phyloP scores from a whole-genome alignment of 2,888 invertebrate genomes.

The Andrena bicolor region DNA sequence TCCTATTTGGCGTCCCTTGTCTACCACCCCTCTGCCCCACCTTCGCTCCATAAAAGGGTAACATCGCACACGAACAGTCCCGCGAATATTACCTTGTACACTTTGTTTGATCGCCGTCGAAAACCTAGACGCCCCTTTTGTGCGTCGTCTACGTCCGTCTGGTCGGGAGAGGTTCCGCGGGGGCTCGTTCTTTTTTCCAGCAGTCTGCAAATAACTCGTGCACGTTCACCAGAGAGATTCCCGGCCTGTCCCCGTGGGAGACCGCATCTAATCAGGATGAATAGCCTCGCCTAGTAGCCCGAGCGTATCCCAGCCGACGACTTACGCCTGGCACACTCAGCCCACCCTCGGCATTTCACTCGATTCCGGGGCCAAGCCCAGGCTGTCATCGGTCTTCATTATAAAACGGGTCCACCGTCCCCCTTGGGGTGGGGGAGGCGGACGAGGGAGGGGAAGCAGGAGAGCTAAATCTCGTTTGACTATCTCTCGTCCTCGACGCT shows the following conservation, averaged over 20 bases:
- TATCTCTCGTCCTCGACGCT: slow-evolving; percentile 59
- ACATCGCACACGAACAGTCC: slow-evolving; percentile 35
- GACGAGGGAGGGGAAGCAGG: neutral
- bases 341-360: slow-evolving; percentile 56
- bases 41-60: neutral
- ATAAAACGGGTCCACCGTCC: slow-evolving; percentile 78
- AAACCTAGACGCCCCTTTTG: slow-evolving; percentile 41
- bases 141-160: slow-evolving; percentile 27
- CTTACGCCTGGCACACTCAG: slow-evolving; percentile 68
- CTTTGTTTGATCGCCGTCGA: slow-evolving; percentile 57
- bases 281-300: slow-evolving; percentile 78
- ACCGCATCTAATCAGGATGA: slow-evolving; percentile 82
- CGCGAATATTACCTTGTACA: slow-evolving; percentile 52
- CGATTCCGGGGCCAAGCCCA: slow-evolving; percentile 66
- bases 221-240: slow-evolving; percentile 71
- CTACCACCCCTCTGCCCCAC: neutral
- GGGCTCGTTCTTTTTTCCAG: slow-evolving; percentile 46
- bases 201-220: slow-evolving; percentile 67
- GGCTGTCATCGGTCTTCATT: slow-evolving; percentile 83
- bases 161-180: slow-evolving; percentile 44
- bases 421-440: slow-evolving; percentile 24
- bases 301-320: slow-evolving; percentile 75
- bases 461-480: slow-evolving; percentile 78
- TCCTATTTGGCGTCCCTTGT: neutral
- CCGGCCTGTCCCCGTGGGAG: slow-evolving; percentile 76